These are phyloP conservation scores for Hippocampus zosterae DNA, from an alignment of 2,113 vertebrate genomes.

Conservation along the genomic window DNA sequence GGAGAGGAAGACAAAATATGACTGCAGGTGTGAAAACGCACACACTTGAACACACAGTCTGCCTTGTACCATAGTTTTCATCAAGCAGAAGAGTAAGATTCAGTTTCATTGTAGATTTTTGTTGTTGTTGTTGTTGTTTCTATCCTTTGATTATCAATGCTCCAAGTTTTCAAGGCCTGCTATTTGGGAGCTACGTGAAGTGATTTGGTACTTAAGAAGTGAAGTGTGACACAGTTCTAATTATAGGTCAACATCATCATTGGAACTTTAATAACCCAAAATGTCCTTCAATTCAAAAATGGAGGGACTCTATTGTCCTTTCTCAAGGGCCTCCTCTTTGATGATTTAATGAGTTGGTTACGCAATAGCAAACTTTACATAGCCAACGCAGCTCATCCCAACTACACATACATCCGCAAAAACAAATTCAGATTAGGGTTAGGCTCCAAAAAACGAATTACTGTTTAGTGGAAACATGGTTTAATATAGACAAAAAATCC, in stretches of 20 bases:
- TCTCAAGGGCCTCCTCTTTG: neutral
- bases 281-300: neutral
- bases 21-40: neutral
- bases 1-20: constrained; percentile 1
- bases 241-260: neutral
- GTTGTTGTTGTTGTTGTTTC: too few relatives aligned
- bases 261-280: neutral
- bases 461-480: neutral
- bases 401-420: neutral
- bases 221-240: too few relatives aligned
- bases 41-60: too few relatives aligned
- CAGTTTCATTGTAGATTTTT: too few relatives aligned
- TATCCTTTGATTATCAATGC: too few relatives aligned
- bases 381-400: neutral
- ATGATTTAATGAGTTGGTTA: neutral
- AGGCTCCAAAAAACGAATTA: neutral
- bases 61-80: too few relatives aligned
- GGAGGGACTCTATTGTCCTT: neutral
- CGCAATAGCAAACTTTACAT: neutral
- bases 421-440: neutral
- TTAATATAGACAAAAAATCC: neutral
- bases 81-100: too few relatives aligned
- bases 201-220: too few relatives aligned
- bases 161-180: too few relatives aligned
- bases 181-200: too few relatives aligned